Base-by-base conservation (phyloP, 2,113 vertebrate genomes). In the Saccopteryx leptura region DNA sequence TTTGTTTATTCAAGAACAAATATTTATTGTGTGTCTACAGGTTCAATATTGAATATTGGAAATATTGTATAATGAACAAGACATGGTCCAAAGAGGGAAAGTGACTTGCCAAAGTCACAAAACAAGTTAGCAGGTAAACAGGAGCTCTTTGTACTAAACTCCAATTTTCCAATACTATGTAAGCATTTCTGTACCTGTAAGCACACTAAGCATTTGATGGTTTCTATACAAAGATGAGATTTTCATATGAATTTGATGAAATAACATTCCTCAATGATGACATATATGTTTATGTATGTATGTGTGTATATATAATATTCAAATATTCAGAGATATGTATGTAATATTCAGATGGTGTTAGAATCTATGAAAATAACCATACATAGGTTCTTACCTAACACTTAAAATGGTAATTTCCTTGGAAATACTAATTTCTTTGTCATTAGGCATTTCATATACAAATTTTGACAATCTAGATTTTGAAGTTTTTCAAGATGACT, bases 21-120 rank as follows among this genome's bases (percentile, higher is more conserved):
- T 17, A 93, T 90, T 94, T 80, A 96, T 81, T 95, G 28, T 18
- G 75, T 83, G 58, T 56, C 92, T 88, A 94, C 19, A 82, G 63
- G 23, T 63, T 87, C 33, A 46, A 13, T 83, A 69, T 28, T 87
- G n/a, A 46, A 13, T 83, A 69, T 28, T 87, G n/a, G 39, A 95
- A 75, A 58, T 39, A 39, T 39, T 39, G 39, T 39, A 93, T 11
- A 82, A 86, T 52, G 88, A 92, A 74, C 2, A 88, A 74, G 46
- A 84, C 26, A 92, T 50, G 46, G 46, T 58, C 68, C 69, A 61
- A 54, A 56, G 31, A 66, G n/a, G 65, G 52, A 54, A 71, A 80
- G n/a, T 60, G 75, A 86, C 75, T 78, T 79, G n/a, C n/a, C 56
- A 76, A 93, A 85, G 75, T 87, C 84, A 97, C 63, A 92, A 86